Percentiles rank a stretch among this genome's conserved stretches.
phyloP scores from a whole-genome alignment of 2,113 vertebrate species.

The Paraplagusia blochii region DNA sequence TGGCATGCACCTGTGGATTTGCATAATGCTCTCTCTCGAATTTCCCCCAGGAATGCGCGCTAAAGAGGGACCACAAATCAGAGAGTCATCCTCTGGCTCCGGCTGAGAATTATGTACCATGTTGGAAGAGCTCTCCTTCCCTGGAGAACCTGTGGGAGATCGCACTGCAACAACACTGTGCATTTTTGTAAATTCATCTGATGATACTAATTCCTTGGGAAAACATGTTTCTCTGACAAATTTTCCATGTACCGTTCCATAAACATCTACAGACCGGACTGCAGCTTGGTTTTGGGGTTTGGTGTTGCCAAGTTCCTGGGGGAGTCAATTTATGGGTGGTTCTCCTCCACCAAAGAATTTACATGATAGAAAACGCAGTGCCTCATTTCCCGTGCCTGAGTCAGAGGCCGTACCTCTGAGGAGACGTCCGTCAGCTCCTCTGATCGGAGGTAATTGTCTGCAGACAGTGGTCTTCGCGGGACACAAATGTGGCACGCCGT shows the following conservation, averaged over 20 bases:
- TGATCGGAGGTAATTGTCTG: slow-evolving; percentile 52
- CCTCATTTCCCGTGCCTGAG: slow-evolving; percentile 53
- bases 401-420: slow-evolving; percentile 44
- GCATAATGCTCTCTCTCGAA: slow-evolving; percentile 74
- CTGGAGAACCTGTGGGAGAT: slow-evolving; percentile 33
- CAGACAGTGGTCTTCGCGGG: slow-evolving; percentile 45
- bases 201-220: slow-evolving; percentile 48
- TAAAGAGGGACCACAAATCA: slow-evolving; percentile 67
- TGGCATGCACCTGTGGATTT: slow-evolving; percentile 75
- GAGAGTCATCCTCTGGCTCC: slow-evolving; percentile 54
- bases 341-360: slow-evolving; percentile 41
- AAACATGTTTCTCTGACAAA: slow-evolving; percentile 50
- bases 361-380: slow-evolving; percentile 35
- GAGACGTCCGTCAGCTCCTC: slow-evolving; percentile 43
- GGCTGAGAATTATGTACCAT: slow-evolving; percentile 41
- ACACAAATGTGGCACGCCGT: slow-evolving; percentile 35
- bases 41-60: slow-evolving; percentile 66
- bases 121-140: slow-evolving; percentile 33
- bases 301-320: slow-evolving; percentile 41
- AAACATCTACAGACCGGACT: slow-evolving; percentile 56
- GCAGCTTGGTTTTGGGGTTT: slow-evolving; percentile 28
- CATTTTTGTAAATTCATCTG: slow-evolving; percentile 41
- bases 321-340: slow-evolving; percentile 50
- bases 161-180: slow-evolving; percentile 25
- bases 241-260: slow-evolving; percentile 45